These are phyloP conservation scores for Cantharis flavilabris DNA, from an alignment of 2,888 invertebrate species.

Conservation along the genomic window DNA sequence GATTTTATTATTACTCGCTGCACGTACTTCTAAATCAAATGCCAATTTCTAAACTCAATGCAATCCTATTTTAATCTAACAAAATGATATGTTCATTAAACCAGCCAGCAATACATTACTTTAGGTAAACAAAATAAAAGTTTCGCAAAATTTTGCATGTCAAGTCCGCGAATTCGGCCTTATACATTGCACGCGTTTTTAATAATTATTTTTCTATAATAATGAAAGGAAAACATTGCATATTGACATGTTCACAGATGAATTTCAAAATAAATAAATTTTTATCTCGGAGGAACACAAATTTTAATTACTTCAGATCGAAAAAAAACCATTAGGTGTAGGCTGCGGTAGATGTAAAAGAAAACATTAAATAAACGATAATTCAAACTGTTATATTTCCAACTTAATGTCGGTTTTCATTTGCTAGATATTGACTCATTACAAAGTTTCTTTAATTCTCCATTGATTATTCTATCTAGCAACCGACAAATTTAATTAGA, in stretches of 20 bases:
- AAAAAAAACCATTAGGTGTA: not conserved
- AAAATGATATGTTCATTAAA: not conserved
- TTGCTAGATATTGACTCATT: constrained; percentile 32
- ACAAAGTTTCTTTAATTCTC: constrained; percentile 40
- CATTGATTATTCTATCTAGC: constrained; percentile 50
- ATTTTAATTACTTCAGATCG: constrained; percentile 42
- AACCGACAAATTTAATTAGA: constrained; percentile 40
- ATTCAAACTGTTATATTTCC: constrained; percentile 28
- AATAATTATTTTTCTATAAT: constrained; percentile 28
- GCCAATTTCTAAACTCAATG: not conserved
- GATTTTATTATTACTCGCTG: not conserved
- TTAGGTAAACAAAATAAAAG: not conserved
- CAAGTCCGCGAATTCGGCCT: not conserved
- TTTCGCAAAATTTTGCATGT: not conserved
- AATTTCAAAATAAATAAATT: constrained; percentile 32
- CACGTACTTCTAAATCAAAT: not conserved
- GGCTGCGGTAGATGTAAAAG: not conserved
- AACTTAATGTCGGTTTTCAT: constrained; percentile 30
- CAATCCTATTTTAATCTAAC: not conserved
- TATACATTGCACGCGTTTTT: not conserved
- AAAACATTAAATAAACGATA: not conserved
- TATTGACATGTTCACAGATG: constrained; percentile 34
- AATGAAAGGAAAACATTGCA: constrained; percentile 40
- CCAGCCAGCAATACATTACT: not conserved
- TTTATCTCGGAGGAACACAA: constrained; percentile 39